A percentile compares a stretch with the other conserved stretches of the same genome.
Evolutionary conservation across 2,113 vertebrate species (phyloP).

Genomic region (Sus scrofa): DNA sequence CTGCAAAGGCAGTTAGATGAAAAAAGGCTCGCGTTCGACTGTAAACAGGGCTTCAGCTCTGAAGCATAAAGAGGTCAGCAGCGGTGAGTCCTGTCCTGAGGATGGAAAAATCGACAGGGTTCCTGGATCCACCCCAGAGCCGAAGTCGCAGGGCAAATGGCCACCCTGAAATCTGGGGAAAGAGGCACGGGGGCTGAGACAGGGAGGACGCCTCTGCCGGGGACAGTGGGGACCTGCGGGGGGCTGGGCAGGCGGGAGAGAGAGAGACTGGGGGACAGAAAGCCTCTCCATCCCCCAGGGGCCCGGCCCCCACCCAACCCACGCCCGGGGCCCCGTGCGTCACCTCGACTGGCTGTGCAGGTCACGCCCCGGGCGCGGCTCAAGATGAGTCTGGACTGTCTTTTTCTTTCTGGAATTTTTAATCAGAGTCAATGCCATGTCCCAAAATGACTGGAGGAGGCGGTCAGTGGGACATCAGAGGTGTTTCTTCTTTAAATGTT

Average conservation of each 20-base stretch:
- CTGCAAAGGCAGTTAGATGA: neutral
- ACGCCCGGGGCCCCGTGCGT: no score
- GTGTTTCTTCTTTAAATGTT: neutral
- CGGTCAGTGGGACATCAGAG: neutral
- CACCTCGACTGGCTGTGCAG: no score
- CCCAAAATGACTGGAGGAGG: neutral
- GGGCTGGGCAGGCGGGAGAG: neutral
- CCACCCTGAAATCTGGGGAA: neutral
- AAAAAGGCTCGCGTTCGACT: neutral
- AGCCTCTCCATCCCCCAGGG: no score
- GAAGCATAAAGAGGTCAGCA: neutral
- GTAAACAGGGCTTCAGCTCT: neutral
- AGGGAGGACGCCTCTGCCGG: fast-evolving
- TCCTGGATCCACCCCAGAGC: neutral
- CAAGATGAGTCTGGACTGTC: fast-evolving
- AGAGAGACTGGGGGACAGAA: no score
- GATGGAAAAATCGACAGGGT: neutral
- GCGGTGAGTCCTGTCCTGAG: neutral
- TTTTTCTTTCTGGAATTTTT: no score
- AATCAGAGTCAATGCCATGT: neutral
- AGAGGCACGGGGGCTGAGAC: neutral
- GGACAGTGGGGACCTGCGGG: neutral
- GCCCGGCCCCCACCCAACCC: no score
- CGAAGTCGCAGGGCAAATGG: neutral
- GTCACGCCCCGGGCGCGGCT: neutral